Evolutionary conservation across 2,113 vertebrate genomes (phyloP).

Genomic region (Entomyzon cyanotis): DNA sequence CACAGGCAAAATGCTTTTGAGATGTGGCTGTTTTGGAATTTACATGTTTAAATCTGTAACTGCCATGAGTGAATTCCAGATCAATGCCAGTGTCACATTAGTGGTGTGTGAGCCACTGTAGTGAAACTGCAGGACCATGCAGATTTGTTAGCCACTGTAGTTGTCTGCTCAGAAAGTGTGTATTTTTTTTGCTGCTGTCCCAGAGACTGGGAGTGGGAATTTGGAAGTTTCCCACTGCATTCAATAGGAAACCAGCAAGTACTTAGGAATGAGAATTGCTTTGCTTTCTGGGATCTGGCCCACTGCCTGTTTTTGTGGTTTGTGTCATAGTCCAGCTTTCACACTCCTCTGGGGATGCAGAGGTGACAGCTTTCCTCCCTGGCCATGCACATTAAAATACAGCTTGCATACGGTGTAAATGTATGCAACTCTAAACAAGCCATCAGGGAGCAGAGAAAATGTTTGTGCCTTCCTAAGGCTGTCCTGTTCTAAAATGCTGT

Average conservation of each 20-base stretch:
- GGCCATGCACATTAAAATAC: not conserved
- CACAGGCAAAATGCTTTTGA: not conserved
- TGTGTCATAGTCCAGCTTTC: constrained; percentile 4
- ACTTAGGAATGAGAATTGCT: constrained; percentile 19
- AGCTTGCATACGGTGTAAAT: not conserved
- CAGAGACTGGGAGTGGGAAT: constrained; percentile 2
- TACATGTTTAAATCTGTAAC: not conserved
- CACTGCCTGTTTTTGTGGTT: not conserved
- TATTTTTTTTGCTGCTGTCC: not conserved
- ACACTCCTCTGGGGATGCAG: not conserved
- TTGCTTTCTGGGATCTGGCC: constrained; percentile 14
- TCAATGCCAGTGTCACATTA: not conserved
- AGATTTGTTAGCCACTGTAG: not conserved
- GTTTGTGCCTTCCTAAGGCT: not conserved
- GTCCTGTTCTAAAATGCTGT: not conserved
- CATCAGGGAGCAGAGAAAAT: not conserved
- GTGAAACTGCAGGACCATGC: not conserved
- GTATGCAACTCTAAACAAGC: not conserved
- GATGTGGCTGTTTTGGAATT: not conserved
- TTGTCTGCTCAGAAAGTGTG: not conserved
- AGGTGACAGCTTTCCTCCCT: not conserved
- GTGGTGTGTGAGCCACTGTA: not conserved
- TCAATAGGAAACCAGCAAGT: constrained; percentile 41
- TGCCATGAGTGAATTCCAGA: not conserved
- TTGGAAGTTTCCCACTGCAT: constrained; percentile 34